These are phyloP conservation scores for Danionella dracula DNA, from an alignment of 2,797 vertebrate species.

Conservation along the genomic window DNA sequence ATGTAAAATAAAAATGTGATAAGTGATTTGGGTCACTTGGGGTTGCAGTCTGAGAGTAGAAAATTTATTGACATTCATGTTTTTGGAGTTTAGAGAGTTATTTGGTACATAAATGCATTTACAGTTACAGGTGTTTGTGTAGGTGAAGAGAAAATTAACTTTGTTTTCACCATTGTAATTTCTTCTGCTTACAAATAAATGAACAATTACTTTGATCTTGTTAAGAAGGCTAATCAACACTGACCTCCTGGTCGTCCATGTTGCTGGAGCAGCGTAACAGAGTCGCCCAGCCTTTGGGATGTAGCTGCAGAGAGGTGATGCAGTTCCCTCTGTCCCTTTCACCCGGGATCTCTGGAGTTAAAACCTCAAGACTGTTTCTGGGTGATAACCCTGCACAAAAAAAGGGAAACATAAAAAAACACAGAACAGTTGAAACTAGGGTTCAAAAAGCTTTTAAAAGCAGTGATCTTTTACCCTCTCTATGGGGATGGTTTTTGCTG, in stretches of 20 bases:
- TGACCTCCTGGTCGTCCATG: conserved; percentile 95
- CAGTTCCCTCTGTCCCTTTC: conserved; percentile 94
- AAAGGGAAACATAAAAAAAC: neutral
- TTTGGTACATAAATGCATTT: no score
- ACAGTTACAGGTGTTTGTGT: no score
- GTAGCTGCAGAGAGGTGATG: conserved; percentile 96
- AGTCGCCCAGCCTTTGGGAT: conserved; percentile 95
- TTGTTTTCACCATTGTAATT: no score
- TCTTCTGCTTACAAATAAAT: no score
- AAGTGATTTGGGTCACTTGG: no score
- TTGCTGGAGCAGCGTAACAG: conserved; percentile 97
- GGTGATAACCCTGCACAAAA: conserved; percentile 81
- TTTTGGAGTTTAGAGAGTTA: no score
- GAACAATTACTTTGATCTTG: no score
- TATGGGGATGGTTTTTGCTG: conserved; percentile 82
- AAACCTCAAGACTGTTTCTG: conserved; percentile 92
- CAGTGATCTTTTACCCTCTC: conserved; percentile 78
- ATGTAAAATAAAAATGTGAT: no score
- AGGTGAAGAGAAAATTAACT: no score
- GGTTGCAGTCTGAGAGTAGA: no score
- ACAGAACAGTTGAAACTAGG: neutral
- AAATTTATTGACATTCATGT: no score
- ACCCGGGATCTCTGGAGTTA: conserved; percentile 89
- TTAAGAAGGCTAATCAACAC: neutral
- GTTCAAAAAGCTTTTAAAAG: neutral